Percentiles rank a stretch among this genome's conserved stretches.
These are phyloP conservation scores for Procambarus virginalis DNA, from an alignment of 1,140 invertebrate genomes.

Conservation along the genomic window DNA sequence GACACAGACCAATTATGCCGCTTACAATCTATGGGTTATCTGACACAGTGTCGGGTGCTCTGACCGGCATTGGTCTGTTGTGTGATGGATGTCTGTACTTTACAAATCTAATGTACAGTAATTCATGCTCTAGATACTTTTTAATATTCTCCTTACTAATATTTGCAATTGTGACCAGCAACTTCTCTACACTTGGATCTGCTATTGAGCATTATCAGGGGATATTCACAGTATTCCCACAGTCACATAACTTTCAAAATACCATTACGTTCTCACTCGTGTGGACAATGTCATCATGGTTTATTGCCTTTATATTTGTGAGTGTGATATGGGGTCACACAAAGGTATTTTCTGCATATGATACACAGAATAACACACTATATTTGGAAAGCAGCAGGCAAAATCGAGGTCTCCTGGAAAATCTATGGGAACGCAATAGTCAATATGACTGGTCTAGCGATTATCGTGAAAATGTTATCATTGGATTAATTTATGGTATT, in stretches of 20 bases:
- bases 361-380: not conserved
- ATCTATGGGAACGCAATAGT: conserved; percentile 54
- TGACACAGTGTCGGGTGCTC: conserved; percentile 25
- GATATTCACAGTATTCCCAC: not conserved
- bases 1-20: not conserved
- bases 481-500: conserved; percentile 48
- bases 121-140: conserved; percentile 43
- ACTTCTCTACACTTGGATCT: conserved; percentile 27
- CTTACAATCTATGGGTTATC: conserved; percentile 24
- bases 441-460: conserved; percentile 41
- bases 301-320: conserved; percentile 28
- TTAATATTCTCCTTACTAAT: conserved; percentile 22
- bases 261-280: not conserved
- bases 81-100: conserved; percentile 52
- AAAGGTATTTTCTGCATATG: not conserved
- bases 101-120: not conserved
- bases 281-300: conserved; percentile 37
- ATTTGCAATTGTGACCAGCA: conserved; percentile 36
- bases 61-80: conserved; percentile 29
- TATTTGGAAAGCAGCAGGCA: not conserved
- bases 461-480: conserved; percentile 47
- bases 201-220: conserved; percentile 26
- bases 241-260: not conserved
- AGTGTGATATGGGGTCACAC: conserved; percentile 26
- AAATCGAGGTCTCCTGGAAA: conserved; percentile 19